Base-by-base conservation (phyloP, 2,113 vertebrate genomes). In the Porphyrio hochstetteri region DNA sequence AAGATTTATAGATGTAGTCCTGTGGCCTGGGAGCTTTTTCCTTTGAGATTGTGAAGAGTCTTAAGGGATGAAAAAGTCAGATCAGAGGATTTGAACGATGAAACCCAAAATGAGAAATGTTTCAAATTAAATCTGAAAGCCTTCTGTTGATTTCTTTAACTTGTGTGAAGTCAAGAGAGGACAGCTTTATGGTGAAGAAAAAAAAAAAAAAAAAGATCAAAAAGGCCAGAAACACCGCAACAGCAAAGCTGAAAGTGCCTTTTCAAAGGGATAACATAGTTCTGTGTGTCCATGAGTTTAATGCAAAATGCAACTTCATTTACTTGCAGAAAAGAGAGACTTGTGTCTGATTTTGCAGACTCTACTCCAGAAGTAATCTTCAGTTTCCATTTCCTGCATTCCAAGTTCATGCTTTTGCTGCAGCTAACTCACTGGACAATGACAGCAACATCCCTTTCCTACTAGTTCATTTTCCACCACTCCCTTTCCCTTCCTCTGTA, bases 21-120 rank as follows among this genome's bases (percentile, higher is more conserved):
- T 88, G 53, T 93, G 95, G 65, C 77, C 84, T 86, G 69, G 46
- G 61, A 96, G 29, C 20, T 89, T 95, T 96, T 97, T 96, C 64
- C 75, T 91, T 78, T 96, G 91, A 96, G 92, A 95, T 36, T 92
- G n/a, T 93, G n/a, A 69, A 95, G 69, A 96, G 77, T 74, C 74
- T 95, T 93, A 90, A 60, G 55, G 50, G 50, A 96, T 75, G 44
- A 98, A 77, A 88, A 95, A 97, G 97, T 97, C 68, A 92, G 82
- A 96, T 96, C 90, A 87, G 72, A 93, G 61, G 69, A n/a, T 90
- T 95, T 95, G 93, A 95, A 85, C 5, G 5, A 93, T 93, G 86
- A 97, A 97, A 96, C 75, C 31, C 65, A 61, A 72, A 48, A 90
- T 96, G 57, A 92, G 94, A 96, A 96, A 94, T 82, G 52, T 85